Percentiles rank a stretch among this genome's conserved stretches.
These are phyloP conservation scores for Gastracanthus pulcherrimus DNA, from an alignment of 2,888 invertebrate genomes.

Conservation along the genomic window DNA sequence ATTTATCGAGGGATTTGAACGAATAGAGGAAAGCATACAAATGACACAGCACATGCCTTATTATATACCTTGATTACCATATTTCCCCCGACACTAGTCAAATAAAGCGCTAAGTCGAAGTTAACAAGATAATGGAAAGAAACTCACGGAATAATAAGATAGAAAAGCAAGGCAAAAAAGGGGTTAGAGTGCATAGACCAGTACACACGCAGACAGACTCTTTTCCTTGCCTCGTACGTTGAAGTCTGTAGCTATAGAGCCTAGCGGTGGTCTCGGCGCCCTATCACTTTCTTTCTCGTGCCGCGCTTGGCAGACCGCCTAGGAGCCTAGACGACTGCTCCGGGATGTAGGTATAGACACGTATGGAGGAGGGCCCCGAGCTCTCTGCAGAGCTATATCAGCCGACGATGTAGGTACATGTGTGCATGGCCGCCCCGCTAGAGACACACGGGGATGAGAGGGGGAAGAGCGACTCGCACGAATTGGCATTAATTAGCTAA, in stretches of 20 bases:
- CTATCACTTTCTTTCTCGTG: constrained; percentile 40
- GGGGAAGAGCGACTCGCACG: constrained; percentile 57
- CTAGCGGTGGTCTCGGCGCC: constrained; percentile 11
- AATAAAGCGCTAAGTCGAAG: constrained; percentile 20
- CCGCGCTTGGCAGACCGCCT: neutral
- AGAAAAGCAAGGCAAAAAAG: neutral
- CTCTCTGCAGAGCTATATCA: constrained; percentile 2
- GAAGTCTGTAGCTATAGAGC: neutral
- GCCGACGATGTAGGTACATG: constrained; percentile 19
- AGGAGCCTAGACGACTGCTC: neutral
- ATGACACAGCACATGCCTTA: neutral
- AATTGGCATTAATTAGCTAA: constrained; percentile 64
- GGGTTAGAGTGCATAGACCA: neutral
- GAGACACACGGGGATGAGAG: neutral
- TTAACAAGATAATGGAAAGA: constrained; percentile 39
- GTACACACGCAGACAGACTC: neutral
- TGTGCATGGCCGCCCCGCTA: neutral
- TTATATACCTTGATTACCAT: constrained; percentile 26
- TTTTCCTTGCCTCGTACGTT: neutral
- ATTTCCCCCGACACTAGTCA: neutral
- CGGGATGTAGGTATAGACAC: constrained; percentile 1
- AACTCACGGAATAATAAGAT: neutral
- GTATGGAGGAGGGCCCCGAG: neutral
- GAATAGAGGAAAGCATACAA: neutral
- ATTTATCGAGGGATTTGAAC: neutral